A percentile compares a stretch with the other conserved stretches of the same genome.
Conservation (phyloP, 30 jellyfish, hydroid and myxozoan genomes). For the Aurelia coerulea region DNA sequence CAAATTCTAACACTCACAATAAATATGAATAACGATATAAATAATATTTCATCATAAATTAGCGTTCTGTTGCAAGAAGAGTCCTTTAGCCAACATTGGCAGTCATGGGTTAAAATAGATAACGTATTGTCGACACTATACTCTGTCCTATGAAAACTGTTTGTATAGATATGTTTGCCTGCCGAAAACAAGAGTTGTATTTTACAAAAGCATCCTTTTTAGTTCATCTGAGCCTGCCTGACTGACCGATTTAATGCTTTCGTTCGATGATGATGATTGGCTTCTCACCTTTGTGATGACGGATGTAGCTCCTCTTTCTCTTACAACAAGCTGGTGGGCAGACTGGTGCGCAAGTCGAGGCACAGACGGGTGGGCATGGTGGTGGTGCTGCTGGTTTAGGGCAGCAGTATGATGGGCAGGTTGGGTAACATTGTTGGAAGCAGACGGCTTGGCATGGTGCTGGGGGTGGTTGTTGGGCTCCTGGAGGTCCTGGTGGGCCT, state of each 20-base stretch:
- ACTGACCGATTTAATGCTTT: conserved; percentile 63
- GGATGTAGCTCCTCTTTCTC: conserved; percentile 72
- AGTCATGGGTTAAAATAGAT: background rate
- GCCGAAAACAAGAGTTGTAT: conserved; percentile 3
- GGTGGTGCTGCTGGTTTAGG: conserved; percentile 99
- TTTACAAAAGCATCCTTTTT: conserved; percentile 45
- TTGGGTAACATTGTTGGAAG: conserved; percentile 94
- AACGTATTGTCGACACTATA: background rate
- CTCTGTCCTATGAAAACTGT: conserved; percentile 8
- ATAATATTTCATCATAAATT: conserved; percentile 2
- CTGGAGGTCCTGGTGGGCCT: conserved; percentile 99
- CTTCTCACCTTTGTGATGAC: conserved; percentile 75
- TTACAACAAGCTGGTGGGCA: conserved; percentile 95
- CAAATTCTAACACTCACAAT: conserved; percentile 42
- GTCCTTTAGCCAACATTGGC: conserved; percentile 34
- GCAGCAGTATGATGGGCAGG: conserved; percentile 99
- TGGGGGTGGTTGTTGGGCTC: conserved; percentile 99
- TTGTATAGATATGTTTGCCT: background rate
- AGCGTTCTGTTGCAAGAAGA: background rate
- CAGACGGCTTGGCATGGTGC: conserved; percentile 98
- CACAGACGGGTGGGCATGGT: conserved; percentile 99
- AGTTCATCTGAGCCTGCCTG: conserved; percentile 4
- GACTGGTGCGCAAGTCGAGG: conserved; percentile 92
- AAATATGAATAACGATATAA: conserved; percentile 19
- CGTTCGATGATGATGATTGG: conserved; percentile 98